phyloP scores from a whole-genome alignment of 2,113 vertebrate genomes.

The Macrotus californicus region DNA sequence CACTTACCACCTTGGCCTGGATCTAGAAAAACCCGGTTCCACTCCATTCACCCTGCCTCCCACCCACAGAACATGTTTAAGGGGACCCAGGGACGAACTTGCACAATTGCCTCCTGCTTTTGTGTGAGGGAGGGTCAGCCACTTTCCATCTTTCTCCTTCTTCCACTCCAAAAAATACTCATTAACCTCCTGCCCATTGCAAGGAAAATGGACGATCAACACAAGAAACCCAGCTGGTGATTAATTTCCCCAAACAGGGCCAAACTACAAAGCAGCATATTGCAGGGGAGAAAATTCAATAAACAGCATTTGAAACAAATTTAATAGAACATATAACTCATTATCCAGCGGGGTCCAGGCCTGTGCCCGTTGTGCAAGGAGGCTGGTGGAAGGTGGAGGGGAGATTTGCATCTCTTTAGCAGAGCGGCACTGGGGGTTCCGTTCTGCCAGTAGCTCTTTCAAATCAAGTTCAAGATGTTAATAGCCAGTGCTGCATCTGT shows the following conservation, averaged over 20 bases:
- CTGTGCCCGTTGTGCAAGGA: neutral
- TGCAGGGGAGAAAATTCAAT: slow-evolving; percentile 67
- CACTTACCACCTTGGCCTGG: neutral
- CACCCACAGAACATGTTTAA: neutral
- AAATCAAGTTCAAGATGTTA: slow-evolving; percentile 92
- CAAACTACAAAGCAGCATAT: slow-evolving; percentile 70
- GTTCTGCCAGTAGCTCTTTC: slow-evolving; percentile 78
- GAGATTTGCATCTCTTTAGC: slow-evolving; percentile 66
- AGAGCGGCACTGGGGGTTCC: slow-evolving; percentile 59
- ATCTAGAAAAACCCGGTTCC: neutral
- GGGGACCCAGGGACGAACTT: neutral
- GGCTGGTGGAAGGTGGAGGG: slow-evolving; percentile 53
- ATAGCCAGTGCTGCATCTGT: slow-evolving; percentile 83
- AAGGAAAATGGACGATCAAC: slow-evolving; percentile 63
- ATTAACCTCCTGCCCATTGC: slow-evolving; percentile 72
- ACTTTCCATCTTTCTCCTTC: neutral
- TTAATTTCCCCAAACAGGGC: slow-evolving; percentile 76
- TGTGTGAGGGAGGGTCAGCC: neutral
- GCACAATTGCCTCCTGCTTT: neutral
- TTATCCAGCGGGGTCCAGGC: slow-evolving; percentile 51
- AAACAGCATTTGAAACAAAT: slow-evolving; percentile 65
- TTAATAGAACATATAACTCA: slow-evolving; percentile 70
- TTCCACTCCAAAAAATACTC: slow-evolving; percentile 49
- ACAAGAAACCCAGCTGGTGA: slow-evolving; percentile 76
- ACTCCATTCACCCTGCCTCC: neutral